phyloP scores from a whole-genome alignment of 2,797 vertebrate genomes.

The Mastacembelus armatus region DNA sequence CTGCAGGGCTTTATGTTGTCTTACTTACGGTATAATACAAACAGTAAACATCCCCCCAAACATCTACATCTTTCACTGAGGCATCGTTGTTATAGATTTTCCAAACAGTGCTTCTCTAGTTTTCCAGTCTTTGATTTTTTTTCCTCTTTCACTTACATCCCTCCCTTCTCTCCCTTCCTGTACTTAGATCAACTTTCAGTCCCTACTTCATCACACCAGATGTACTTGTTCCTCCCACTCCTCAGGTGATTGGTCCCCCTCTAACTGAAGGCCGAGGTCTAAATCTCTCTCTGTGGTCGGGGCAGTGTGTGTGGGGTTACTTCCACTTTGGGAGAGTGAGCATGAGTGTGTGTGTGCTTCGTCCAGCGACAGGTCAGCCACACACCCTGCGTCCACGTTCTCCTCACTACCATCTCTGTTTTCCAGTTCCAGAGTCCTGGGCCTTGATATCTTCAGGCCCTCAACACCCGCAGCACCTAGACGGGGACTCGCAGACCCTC shows the following conservation, averaged over 20 bases:
- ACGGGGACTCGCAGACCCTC: background rate
- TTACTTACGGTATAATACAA: conserved; percentile 75
- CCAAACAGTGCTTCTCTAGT: conserved; percentile 10
- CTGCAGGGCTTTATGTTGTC: conserved; percentile 43
- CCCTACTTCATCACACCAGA: conserved; percentile 86
- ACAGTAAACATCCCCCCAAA: conserved; percentile 60
- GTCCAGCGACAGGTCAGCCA: conserved; percentile 76
- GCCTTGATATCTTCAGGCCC: conserved; percentile 43
- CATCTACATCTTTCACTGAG: conserved; percentile 30
- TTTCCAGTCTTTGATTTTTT: conserved; percentile 13
- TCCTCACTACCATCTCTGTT: conserved; percentile 43
- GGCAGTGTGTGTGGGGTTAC: conserved; percentile 59
- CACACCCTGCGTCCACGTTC: conserved; percentile 54
- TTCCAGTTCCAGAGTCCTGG: conserved; percentile 68
- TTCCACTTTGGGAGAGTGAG: conserved; percentile 49
- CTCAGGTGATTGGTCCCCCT: conserved; percentile 80
- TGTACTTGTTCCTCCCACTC: conserved; percentile 96
- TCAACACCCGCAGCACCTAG: conserved; percentile 11
- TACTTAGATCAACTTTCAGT: background rate
- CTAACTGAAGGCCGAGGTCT: conserved; percentile 72
- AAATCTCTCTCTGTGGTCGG: conserved; percentile 51
- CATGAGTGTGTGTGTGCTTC: conserved; percentile 66
- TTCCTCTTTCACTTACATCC: conserved; percentile 1
- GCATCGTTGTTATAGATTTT: conserved; percentile 3
- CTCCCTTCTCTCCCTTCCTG: conserved; percentile 13